phyloP scores from a whole-genome alignment of 1,140 invertebrate species.

The Lineus longissimus region DNA sequence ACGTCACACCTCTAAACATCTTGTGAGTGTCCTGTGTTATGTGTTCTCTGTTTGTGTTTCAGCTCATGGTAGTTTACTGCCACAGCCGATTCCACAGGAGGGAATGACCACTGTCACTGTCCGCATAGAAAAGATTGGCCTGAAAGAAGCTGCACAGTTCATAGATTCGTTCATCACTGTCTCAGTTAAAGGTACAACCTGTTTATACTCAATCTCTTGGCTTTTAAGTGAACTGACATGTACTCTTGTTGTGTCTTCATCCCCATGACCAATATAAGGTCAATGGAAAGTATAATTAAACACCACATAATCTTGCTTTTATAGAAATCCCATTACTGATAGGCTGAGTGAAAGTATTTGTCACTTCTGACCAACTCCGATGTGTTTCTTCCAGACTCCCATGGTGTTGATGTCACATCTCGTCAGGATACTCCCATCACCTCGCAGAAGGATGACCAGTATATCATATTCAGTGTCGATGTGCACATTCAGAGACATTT shows the following conservation, averaged over 20 bases:
- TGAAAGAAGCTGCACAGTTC: constrained; percentile 42
- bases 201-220: neutral
- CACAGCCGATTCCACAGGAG: constrained; percentile 24
- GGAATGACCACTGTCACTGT: constrained; percentile 36
- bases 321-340: too few species aligned
- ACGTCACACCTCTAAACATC: too few species aligned
- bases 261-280: neutral
- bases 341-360: too few species aligned
- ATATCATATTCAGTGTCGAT: constrained; percentile 38
- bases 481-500: constrained; percentile 43
- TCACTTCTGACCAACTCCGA: too few species aligned
- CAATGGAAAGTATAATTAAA: neutral
- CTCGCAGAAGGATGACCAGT: constrained; percentile 28
- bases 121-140: constrained; percentile 37
- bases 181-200: constrained; percentile 40
- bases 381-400: constrained; percentile 24
- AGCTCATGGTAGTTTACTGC: constrained; percentile 40
- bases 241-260: neutral
- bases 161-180: constrained; percentile 45
- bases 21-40: too few species aligned
- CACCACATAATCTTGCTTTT: too few species aligned
- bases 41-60: too few species aligned
- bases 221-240: neutral
- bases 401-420: constrained; percentile 31
- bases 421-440: constrained; percentile 40